Conservation (phyloP, 1,140 invertebrate species). For the Zelostemma sp. region DNA sequence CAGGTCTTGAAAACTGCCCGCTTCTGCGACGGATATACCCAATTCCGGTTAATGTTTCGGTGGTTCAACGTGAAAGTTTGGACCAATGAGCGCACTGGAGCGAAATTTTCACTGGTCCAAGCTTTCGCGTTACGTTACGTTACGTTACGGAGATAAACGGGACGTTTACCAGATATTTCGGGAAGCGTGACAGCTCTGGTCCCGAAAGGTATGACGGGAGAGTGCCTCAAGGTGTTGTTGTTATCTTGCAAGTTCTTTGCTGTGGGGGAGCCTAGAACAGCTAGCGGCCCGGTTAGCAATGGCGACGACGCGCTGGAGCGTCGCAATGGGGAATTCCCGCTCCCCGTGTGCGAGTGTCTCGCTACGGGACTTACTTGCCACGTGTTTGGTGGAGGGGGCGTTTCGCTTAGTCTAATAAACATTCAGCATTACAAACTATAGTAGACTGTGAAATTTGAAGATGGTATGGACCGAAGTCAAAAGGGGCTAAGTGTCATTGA, state of each 20-base stretch:
- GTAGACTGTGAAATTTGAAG: too few relatives aligned
- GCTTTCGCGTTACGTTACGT: too few relatives aligned
- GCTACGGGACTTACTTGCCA: constrained; percentile 83
- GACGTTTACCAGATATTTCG: constrained; percentile 78
- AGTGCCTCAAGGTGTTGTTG: constrained; percentile 74
- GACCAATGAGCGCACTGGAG: too few relatives aligned
- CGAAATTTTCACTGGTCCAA: too few relatives aligned
- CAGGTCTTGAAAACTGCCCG: constrained; percentile 74
- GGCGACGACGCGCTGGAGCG: constrained; percentile 80
- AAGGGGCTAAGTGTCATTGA: too few relatives aligned
- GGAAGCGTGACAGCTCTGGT: constrained; percentile 82
- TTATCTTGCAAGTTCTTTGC: constrained; percentile 73
- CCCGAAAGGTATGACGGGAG: constrained; percentile 76
- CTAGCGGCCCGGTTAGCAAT: constrained; percentile 74
- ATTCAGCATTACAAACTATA: background rate
- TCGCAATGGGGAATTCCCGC: constrained; percentile 77
- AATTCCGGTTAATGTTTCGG: too few relatives aligned
- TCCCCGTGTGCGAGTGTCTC: constrained; percentile 71
- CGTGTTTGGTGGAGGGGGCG: constrained; percentile 82
- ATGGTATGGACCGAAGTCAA: too few relatives aligned
- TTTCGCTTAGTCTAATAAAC: constrained; percentile 70
- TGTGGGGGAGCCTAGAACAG: constrained; percentile 75
- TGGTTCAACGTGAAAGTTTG: too few relatives aligned
- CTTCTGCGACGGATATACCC: constrained; percentile 66
- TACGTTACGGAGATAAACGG: too few relatives aligned